Percentiles rank a stretch among this genome's conserved stretches.
phyloP scores from a whole-genome alignment of 2,888 invertebrate genomes.

The Netelia inedita region DNA sequence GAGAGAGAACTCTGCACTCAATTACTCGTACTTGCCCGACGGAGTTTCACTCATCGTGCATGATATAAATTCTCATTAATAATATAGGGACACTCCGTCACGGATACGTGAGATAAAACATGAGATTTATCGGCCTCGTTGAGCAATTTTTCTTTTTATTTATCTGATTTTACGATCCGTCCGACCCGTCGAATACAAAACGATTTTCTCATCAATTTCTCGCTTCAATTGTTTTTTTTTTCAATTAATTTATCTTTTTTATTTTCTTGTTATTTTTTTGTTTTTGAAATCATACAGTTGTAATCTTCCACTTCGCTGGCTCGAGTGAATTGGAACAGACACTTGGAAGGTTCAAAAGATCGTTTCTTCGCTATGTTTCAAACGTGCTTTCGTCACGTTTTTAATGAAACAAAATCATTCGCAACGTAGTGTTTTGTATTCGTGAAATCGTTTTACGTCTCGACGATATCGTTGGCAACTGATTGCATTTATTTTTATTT shows the following conservation, averaged over 20 bases:
- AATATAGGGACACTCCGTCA: conserved; percentile 22
- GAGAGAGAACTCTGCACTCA: neutral
- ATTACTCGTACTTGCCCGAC: conserved; percentile 35
- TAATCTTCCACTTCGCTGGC: conserved; percentile 23
- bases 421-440: neutral
- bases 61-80: conserved; percentile 59
- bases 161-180: neutral
- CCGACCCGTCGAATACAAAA: conserved; percentile 15
- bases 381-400: conserved; percentile 26
- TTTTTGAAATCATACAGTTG: neutral
- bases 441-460: conserved; percentile 30
- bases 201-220: conserved; percentile 14
- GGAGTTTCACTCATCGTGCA: conserved; percentile 25
- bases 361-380: conserved; percentile 16
- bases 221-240: neutral
- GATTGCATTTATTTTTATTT: conserved; percentile 1
- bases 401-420: conserved; percentile 32
- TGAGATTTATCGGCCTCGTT: conserved; percentile 32
- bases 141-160: neutral
- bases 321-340: conserved; percentile 42
- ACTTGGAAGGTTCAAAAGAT: conserved; percentile 43
- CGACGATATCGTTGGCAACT: neutral
- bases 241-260: neutral
- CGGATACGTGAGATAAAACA: conserved; percentile 6
- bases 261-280: neutral